Evolutionary conservation across 2,888 invertebrate species (phyloP).

Genomic region (Dryococelus australis): DNA sequence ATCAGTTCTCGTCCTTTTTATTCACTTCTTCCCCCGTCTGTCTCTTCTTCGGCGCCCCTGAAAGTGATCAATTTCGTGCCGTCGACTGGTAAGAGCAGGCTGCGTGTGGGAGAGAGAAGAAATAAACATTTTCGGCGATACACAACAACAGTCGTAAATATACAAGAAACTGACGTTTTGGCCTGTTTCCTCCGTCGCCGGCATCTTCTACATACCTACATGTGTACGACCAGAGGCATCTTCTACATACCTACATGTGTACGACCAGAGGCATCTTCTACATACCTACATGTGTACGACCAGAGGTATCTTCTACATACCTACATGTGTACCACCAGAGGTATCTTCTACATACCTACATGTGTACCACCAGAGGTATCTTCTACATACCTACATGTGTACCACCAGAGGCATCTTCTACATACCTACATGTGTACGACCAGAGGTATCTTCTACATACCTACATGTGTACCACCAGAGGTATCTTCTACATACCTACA

Average conservation of each 20-base stretch:
- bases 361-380: no score
- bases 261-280: neutral
- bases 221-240: no score
- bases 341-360: neutral
- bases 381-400: no score
- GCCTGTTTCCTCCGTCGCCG: neutral
- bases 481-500: neutral
- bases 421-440: neutral
- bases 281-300: neutral
- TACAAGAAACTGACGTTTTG: neutral
- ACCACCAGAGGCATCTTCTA: neutral
- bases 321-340: no score
- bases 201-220: neutral
- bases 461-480: no score
- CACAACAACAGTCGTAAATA: neutral
- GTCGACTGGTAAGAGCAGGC: neutral
- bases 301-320: no score
- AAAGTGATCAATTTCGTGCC: constrained; percentile 1
- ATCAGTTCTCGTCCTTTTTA: neutral
- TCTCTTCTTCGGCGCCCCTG: neutral
- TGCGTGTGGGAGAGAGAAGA: neutral
- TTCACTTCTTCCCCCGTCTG: neutral
- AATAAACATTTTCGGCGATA: neutral
- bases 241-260: neutral
- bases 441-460: no score